Evolutionary conservation across 2,888 invertebrate genomes (phyloP).

Genomic region (Cryptophagus acutangulus): DNA sequence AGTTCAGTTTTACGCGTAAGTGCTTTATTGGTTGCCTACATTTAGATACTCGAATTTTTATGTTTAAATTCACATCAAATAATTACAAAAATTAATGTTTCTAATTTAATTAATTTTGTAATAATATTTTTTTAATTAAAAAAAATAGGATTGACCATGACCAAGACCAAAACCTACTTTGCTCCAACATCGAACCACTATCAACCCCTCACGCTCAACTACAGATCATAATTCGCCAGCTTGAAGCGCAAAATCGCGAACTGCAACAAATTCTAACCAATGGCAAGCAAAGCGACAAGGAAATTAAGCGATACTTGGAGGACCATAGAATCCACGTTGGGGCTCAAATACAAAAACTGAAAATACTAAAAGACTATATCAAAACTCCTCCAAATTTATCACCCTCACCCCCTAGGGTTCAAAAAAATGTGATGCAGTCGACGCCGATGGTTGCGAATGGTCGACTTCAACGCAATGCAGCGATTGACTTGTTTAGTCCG

Average conservation of each 20-base stretch:
- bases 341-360: conserved; percentile 62
- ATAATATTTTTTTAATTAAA: conserved; percentile 6
- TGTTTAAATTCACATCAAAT: too few relatives aligned
- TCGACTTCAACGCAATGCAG: conserved; percentile 38
- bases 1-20: too few relatives aligned
- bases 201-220: conserved; percentile 58
- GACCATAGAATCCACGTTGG: conserved; percentile 60
- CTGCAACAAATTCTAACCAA: conserved; percentile 48
- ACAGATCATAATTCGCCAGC: conserved; percentile 64
- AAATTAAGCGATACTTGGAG: conserved; percentile 54
- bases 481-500: conserved; percentile 55
- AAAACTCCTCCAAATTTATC: neutral
- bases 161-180: too few relatives aligned
- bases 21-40: too few relatives aligned
- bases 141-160: too few relatives aligned
- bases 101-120: conserved; percentile 6
- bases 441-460: conserved; percentile 39
- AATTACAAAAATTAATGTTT: conserved; percentile 13
- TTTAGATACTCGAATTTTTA: too few relatives aligned
- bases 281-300: conserved; percentile 44
- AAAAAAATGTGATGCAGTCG: conserved; percentile 30
- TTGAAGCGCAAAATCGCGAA: conserved; percentile 64
- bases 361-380: conserved; percentile 56
- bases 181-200: conserved; percentile 35
- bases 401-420: neutral